Base-by-base conservation (phyloP, 2,113 vertebrate genomes). In the Alethe castanea region DNA sequence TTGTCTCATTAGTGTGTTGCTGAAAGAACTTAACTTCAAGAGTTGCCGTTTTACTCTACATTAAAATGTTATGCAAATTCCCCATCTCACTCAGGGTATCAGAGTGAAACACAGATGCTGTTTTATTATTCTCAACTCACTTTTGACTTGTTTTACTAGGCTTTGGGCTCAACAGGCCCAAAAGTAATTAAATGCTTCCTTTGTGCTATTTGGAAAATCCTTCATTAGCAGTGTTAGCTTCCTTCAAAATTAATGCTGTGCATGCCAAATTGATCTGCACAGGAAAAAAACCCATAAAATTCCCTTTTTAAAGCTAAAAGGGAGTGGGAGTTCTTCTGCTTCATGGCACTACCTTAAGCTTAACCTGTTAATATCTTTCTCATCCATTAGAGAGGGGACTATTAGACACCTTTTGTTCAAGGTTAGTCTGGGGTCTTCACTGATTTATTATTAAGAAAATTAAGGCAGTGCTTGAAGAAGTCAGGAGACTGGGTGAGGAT, bases 131-230 rank as follows among this genome's bases (percentile, higher is more conserved):
- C 79, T 91, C 74, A 88, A 24, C 42, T 95, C 87, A 82, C 70
- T 91, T 95, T 94, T 94, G 91, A 80, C 85, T 91, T 90, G 74
- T 95, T 96, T 95, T 95, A 91, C 81, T 94, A 85, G 95, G 45
- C 70, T 94, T 80, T 77, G 62, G 59, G 71, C 81, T 92, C 66
- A 80, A 79, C 85, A 54, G 91, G 23, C 87, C 73, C 87, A 85
- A 80, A 80, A 59, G 82, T 85, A 96, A 94, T 95, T 95, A 95
- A 94, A 93, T 47, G 47, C 62, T 95, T 95, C 84, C 92, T 95
- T 95, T 95, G 87, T 94, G 84, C 67, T 82, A 1, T 77, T 90
- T 92, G 70, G 50, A 94, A 95, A 95, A 77, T 74, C 78, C 78
- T 87, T 95, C 90, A 90, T 95, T 96, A 94, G 50, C 36, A 52